Base-by-base conservation (phyloP, 2,797 vertebrate genomes). In the Mus caroli region DNA sequence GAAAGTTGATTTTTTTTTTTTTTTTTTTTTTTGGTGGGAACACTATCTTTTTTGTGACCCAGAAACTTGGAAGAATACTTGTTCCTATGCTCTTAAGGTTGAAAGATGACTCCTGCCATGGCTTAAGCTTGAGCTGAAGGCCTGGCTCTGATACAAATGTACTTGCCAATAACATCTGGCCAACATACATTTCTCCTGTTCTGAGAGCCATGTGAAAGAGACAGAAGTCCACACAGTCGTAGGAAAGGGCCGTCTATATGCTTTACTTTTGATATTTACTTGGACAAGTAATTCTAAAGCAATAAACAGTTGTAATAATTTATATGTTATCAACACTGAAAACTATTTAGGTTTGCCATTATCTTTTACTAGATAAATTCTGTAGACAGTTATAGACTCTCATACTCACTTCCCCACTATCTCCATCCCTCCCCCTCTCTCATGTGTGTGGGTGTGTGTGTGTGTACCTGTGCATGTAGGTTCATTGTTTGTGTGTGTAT, bases 201-300 rank as follows among this genome's bases (percentile, higher is more conserved):
- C 71, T 94, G 50, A 88, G 43, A 75, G 26, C 24, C 60, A n/a
- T 26, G 11, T 24, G 5, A 52, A 64, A 80, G 52, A 94, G 79
- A 64, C 8, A 58, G 34, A 88, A 80, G 73, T 28, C 46, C 7
- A 56, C 0, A 2, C 40, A 14, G 19, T 52, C 76, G 10, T 28
- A 58, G 22, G 34, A 91, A 85, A 80, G 73, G 75, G 77, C 4
- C 3, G 58, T 71, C 54, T 62, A 34, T 31, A 19, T 52, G 28
- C 60, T 50, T 94, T 75, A 54, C 24, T 85, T 93, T 77, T 83
- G 37, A 80, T 4, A 91, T 95, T 91, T 93, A 90, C 50, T 86
- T 62, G 62, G 24, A 15, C 11, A 91, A 88, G 19, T 79, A 64
- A 77, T 95, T 94, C 40, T 54, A 77, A 89, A 97, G 56, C 60